A percentile compares a stretch with the other conserved stretches of the same genome.
Evolutionary conservation across 2,888 invertebrate species (phyloP).

Genomic region (Fragum fragum): DNA sequence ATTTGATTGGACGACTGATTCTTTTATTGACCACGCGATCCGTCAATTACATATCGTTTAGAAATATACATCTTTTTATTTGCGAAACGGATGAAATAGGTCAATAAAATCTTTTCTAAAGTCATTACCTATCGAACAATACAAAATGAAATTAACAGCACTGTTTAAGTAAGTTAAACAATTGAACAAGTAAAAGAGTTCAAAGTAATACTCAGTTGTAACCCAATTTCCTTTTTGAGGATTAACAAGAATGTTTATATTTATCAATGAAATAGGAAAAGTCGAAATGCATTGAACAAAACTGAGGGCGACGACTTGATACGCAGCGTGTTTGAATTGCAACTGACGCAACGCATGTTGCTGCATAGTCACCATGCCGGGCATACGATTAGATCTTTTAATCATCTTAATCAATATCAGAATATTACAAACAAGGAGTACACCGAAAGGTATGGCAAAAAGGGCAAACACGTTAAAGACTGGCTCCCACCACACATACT

Average conservation of each 20-base stretch:
- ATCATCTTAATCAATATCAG: background rate
- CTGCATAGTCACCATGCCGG: background rate
- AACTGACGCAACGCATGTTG: background rate
- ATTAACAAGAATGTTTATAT: background rate
- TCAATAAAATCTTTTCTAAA: conserved; percentile 11
- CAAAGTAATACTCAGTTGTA: background rate
- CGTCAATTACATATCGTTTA: too few species aligned
- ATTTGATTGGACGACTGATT: too few species aligned
- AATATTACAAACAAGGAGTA: background rate
- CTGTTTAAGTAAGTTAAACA: conserved; percentile 11
- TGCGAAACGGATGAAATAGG: background rate
- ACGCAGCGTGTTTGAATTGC: background rate
- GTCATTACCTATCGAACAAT: conserved; percentile 3
- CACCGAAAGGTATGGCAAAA: background rate
- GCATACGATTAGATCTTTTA: background rate
- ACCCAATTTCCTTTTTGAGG: background rate
- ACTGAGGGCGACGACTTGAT: background rate
- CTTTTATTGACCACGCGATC: too few species aligned
- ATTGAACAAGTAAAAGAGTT: background rate
- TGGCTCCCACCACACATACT: background rate
- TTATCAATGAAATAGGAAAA: background rate
- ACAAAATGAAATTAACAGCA: conserved; percentile 12
- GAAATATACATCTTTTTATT: background rate
- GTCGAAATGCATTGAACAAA: conserved; percentile 5
- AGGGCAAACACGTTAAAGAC: background rate